Conservation (phyloP, 2,113 vertebrate genomes). For the Pao palembangensis region DNA sequence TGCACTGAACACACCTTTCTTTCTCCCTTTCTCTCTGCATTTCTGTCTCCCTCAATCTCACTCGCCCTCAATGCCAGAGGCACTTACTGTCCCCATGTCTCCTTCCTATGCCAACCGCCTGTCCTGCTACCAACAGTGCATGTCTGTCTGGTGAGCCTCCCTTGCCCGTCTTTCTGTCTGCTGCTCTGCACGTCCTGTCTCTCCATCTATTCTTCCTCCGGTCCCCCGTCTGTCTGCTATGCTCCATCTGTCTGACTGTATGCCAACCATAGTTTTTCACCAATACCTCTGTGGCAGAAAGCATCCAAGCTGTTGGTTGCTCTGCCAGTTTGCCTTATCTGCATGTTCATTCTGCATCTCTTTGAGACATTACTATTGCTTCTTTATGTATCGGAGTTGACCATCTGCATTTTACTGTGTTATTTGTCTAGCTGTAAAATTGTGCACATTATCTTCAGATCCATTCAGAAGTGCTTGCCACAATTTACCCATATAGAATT, state of each 20-base stretch:
- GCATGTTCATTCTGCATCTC: slow-evolving; percentile 61
- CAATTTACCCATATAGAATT: slow-evolving; percentile 1
- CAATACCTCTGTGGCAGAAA: slow-evolving; percentile 52
- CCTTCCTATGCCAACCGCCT: slow-evolving; percentile 63
- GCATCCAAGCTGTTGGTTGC: slow-evolving; percentile 30
- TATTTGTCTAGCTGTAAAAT: slow-evolving; percentile 33
- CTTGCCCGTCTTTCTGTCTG: slow-evolving; percentile 26
- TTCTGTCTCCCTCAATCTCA: slow-evolving; percentile 55
- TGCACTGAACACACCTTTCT: slow-evolving; percentile 66
- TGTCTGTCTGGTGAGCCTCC: slow-evolving; percentile 62
- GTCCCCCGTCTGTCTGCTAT: slow-evolving; percentile 49
- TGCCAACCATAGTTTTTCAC: slow-evolving; percentile 60
- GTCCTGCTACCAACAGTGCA: slow-evolving; percentile 65
- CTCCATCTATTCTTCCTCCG: slow-evolving; percentile 38
- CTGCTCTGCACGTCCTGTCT: slow-evolving; percentile 33
- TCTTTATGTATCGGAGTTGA: slow-evolving; percentile 41
- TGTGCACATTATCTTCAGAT: slow-evolving; percentile 16
- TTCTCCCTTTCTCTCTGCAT: slow-evolving; percentile 47
- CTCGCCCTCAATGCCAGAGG: slow-evolving; percentile 58
- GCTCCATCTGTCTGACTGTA: slow-evolving; percentile 68
- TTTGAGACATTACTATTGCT: slow-evolving; percentile 52
- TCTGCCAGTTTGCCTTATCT: slow-evolving; percentile 65
- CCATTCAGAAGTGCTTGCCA: background rate
- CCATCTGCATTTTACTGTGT: slow-evolving; percentile 35
- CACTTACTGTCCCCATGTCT: slow-evolving; percentile 67